Conservation (phyloP, 1,140 invertebrate species). For the Aleiodes sp. region DNA sequence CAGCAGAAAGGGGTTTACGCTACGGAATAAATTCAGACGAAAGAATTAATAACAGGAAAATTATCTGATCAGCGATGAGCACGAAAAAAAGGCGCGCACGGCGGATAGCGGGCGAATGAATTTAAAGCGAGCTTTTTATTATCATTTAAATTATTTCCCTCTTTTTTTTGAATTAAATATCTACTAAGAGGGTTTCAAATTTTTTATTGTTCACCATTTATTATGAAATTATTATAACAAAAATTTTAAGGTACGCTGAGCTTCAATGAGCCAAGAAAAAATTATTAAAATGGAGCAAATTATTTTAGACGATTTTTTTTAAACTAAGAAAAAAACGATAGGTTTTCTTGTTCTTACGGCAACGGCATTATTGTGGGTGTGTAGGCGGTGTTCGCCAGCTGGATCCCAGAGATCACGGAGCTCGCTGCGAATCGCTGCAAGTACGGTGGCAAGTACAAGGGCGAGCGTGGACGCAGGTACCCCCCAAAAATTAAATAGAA, state of each 20-base stretch:
- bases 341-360: constrained; percentile 58
- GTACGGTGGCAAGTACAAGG: constrained; percentile 97
- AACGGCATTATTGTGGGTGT: constrained; percentile 69
- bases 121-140: background rate
- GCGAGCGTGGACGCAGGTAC: constrained; percentile 98
- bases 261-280: no score
- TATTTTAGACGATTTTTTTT: background rate
- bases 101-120: constrained; percentile 14
- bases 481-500: constrained; percentile 44
- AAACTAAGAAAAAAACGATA: constrained; percentile 34
- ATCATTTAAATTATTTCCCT: background rate
- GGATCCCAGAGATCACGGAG: constrained; percentile 99
- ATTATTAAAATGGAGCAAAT: no score
- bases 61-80: constrained; percentile 26
- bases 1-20: background rate
- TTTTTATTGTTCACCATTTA: no score
- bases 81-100: constrained; percentile 17
- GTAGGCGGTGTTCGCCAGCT: constrained; percentile 98
- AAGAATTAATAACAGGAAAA: background rate
- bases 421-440: constrained; percentile 96
- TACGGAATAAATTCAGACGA: background rate
- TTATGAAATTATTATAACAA: no score
- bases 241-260: no score
- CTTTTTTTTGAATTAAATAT: background rate
- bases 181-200: no score